Conservation (phyloP, 2,113 vertebrate genomes). For the Dromiciops gliroides region DNA sequence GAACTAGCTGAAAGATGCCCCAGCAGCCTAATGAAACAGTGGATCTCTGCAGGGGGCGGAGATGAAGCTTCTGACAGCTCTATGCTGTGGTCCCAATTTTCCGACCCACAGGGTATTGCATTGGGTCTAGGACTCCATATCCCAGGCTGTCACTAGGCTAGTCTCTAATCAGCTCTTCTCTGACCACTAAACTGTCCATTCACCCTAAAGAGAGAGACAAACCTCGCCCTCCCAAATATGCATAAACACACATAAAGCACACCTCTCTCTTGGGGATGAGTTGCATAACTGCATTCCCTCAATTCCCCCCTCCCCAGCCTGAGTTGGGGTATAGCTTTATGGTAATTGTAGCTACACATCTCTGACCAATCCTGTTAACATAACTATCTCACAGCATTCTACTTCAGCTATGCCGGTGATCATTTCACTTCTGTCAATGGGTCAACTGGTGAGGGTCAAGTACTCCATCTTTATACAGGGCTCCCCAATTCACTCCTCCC, state of each 20-base stretch:
- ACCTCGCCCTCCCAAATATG: background rate
- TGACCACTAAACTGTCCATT: conserved; percentile 45
- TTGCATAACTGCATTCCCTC: background rate
- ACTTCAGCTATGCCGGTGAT: background rate
- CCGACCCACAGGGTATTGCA: background rate
- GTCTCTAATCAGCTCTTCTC: conserved; percentile 53
- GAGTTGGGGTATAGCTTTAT: background rate
- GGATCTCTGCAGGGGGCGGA: background rate
- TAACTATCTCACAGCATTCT: background rate
- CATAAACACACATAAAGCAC: conserved; percentile 21
- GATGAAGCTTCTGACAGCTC: background rate
- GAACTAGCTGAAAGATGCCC: background rate
- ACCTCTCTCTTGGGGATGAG: conserved; percentile 28
- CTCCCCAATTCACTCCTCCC: background rate
- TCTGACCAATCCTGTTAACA: background rate
- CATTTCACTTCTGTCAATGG: background rate
- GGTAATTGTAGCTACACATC: background rate
- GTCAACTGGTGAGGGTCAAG: conserved; percentile 24
- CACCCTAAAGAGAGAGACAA: conserved; percentile 57
- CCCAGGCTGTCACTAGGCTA: background rate
- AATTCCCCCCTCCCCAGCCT: background rate
- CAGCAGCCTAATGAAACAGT: background rate
- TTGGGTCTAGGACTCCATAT: background rate
- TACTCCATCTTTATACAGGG: conserved; percentile 34
- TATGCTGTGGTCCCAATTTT: background rate